Evolutionary conservation across 2,113 vertebrate species (phyloP), one percentile per base, ranked within the genome.

Genomic region (Lepisosteus oculatus): DNA sequence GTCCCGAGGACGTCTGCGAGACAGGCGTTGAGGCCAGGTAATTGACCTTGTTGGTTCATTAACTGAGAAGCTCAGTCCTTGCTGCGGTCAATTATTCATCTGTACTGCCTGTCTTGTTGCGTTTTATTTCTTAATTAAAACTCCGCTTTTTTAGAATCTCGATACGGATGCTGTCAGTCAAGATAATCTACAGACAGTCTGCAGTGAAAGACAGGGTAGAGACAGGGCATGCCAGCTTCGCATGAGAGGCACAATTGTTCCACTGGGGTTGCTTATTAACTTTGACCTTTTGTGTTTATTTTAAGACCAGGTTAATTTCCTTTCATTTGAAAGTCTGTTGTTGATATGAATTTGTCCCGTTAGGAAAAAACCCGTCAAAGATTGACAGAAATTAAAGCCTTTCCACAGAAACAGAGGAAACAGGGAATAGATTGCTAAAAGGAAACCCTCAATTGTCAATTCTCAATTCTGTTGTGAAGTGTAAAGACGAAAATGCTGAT

Each of bases 61-160:
- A 65, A 55, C 41, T 14, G 14, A 56, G 17, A 55, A 67, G 54
- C 51, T 61, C n/a, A 54, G 17, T 62, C 56, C 57, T 13, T 4
- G 29, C 43, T 62, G 17, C 8, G 7, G 76, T 43, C 55, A 55
- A 72, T 69, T 51, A 64, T 65, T 41, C 42, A 15, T 70, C 15
- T 69, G 42, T 45, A 72, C 59, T 64, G 17, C 64, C 41, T 44
- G 15, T 17, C 29, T 68, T 17, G 54, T 43, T 73, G 5, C 7
- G 57, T 54, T 68, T 65, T 57, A 67, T 57, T n/a, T 8, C 56
- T 67, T 75, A 42, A 66, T 78, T 69, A 74, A 43, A 61, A 15
- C 12, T 2, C 4, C 5, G 4, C 15, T 59, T 13, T 15, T 59
- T 59, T 59, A 13, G n/a, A 59, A n/a, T 59, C 57, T n/a, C 14